Evolutionary conservation across 2,797 vertebrate species (phyloP).

Genomic region (Pseudotriccus pelzelni): DNA sequence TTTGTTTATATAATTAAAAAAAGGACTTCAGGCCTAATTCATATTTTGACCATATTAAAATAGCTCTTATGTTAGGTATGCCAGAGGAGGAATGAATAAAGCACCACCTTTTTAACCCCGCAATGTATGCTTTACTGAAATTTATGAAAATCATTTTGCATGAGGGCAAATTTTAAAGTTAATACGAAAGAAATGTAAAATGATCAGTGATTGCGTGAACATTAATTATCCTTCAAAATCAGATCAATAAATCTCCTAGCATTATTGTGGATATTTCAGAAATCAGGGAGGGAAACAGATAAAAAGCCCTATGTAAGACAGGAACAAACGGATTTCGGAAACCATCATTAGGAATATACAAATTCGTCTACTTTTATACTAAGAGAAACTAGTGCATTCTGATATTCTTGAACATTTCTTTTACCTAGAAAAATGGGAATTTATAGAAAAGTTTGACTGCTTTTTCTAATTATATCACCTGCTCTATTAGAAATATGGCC

Average conservation of each 20-base stretch:
- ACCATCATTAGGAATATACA: background rate
- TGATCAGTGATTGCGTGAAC: background rate
- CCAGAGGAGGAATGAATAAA: background rate
- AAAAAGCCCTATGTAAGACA: background rate
- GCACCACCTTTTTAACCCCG: background rate
- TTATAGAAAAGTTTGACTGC: background rate
- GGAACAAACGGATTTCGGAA: background rate
- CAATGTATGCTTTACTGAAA: background rate
- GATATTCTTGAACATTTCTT: background rate
- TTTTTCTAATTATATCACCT: background rate
- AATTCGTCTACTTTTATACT: background rate
- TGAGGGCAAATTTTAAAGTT: background rate
- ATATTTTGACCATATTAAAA: constrained; percentile 12
- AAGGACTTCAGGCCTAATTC: background rate
- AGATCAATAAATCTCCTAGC: background rate
- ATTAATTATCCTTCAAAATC: constrained; percentile 15
- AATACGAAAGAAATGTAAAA: background rate
- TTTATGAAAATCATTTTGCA: background rate
- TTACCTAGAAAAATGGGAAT: background rate
- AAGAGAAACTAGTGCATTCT: background rate
- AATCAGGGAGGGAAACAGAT: background rate
- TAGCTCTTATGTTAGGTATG: background rate
- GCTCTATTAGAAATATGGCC: background rate
- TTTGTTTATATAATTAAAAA: background rate
- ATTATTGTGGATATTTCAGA: background rate